Conservation (phyloP, 1,140 invertebrate species). For the Ips nitidus region DNA sequence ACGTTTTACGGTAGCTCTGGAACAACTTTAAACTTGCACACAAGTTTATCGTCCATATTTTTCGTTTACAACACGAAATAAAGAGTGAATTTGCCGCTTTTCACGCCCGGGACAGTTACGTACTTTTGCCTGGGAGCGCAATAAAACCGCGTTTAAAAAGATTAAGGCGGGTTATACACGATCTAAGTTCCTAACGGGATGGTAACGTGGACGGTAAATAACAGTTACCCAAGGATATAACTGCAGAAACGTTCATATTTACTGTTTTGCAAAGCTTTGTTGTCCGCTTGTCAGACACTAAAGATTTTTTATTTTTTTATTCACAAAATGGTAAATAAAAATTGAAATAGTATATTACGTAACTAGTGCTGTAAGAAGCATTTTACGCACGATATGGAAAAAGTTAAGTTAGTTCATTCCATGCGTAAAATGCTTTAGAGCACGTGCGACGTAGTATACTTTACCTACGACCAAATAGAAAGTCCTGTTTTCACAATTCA, state of each 20-base stretch:
- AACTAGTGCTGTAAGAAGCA: too few species aligned
- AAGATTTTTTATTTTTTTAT: too few species aligned
- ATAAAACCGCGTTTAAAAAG: conserved; percentile 9
- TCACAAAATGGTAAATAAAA: too few species aligned
- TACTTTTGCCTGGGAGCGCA: not conserved
- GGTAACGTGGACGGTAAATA: not conserved
- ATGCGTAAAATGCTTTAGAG: too few species aligned
- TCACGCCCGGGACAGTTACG: not conserved
- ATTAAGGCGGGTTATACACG: conserved; percentile 1
- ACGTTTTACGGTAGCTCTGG: conserved; percentile 24
- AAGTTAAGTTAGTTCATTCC: too few species aligned
- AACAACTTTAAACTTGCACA: conserved; percentile 18
- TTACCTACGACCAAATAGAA: too few species aligned
- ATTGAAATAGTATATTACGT: too few species aligned
- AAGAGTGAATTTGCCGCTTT: conserved; percentile 10
- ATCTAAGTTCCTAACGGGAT: not conserved
- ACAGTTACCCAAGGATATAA: not conserved
- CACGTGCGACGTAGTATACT: too few species aligned
- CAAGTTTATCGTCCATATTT: conserved; percentile 22
- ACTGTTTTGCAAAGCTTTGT: too few species aligned
- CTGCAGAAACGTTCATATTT: not conserved
- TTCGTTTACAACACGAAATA: conserved; percentile 17
- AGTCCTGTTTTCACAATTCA: too few species aligned
- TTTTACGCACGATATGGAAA: too few species aligned
- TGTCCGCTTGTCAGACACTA: too few species aligned